These are phyloP conservation scores for Rhea pennata DNA, from an alignment of 2,113 vertebrate genomes.

Conservation along the genomic window DNA sequence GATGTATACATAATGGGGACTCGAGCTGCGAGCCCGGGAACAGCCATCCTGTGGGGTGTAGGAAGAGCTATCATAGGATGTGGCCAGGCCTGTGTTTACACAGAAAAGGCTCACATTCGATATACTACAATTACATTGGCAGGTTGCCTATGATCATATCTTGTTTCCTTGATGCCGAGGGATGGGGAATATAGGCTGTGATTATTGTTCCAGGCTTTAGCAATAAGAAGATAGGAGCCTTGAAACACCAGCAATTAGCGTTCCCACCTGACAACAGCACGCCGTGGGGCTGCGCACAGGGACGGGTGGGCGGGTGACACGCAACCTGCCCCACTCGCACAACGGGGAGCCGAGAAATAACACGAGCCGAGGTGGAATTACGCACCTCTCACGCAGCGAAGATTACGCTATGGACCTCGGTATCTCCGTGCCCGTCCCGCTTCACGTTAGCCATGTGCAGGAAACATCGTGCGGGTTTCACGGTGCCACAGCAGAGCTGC, in stretches of 20 bases:
- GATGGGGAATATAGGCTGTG: constrained; percentile 68
- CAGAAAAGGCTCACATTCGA: constrained; percentile 58
- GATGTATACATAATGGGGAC: constrained; percentile 70
- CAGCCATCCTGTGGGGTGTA: constrained; percentile 21
- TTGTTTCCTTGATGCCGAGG: constrained; percentile 65
- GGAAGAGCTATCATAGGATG: constrained; percentile 64
- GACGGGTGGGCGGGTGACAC: constrained; percentile 54
- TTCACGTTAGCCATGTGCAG: accelerated
- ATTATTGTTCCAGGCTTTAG: constrained; percentile 66
- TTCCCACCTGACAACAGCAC: constrained; percentile 51
- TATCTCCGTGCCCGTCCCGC: accelerated
- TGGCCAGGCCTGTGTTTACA: constrained; percentile 57
- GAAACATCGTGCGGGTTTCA: neutral
- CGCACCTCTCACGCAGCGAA: neutral
- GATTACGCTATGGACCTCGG: accelerated
- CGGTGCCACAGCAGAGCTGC: accelerated
- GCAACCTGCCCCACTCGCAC: neutral
- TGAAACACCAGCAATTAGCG: constrained; percentile 57
- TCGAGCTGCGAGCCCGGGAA: constrained; percentile 52
- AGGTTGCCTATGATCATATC: constrained; percentile 60
- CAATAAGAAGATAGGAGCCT: constrained; percentile 55
- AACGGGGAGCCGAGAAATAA: neutral
- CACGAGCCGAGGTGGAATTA: neutral
- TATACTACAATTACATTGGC: constrained; percentile 68
- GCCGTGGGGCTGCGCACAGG: constrained; percentile 20